Conservation (phyloP, 2,113 vertebrate genomes). For the Oreochromis aureus region DNA sequence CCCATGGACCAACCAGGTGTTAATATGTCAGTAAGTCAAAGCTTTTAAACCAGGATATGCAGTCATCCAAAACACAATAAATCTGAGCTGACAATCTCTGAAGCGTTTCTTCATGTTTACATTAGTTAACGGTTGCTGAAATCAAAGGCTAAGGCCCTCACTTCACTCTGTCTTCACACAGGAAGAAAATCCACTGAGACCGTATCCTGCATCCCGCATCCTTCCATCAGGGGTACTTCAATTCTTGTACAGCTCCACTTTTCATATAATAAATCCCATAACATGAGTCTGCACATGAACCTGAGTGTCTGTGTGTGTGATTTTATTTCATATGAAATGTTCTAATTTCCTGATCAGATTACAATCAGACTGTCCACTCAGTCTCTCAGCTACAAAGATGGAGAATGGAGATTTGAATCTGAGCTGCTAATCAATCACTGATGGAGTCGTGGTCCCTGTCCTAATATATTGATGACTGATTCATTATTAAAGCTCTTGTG, state of each 20-base stretch:
- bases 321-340: not conserved
- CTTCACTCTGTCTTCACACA: not conserved
- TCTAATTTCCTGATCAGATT: not conserved
- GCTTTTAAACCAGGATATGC: not conserved
- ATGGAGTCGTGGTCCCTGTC: not conserved
- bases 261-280: not conserved
- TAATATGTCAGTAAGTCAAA: not conserved
- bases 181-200: rapidly evolving
- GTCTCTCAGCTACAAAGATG: not conserved
- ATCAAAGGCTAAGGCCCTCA: not conserved
- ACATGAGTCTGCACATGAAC: not conserved
- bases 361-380: not conserved
- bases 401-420: not conserved
- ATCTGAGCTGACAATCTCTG: not conserved
- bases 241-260: not conserved
- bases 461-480: not conserved
- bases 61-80: not conserved
- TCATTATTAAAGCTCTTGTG: not conserved
- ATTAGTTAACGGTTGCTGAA: not conserved
- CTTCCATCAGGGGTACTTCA: not conserved
- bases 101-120: not conserved
- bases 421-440: not conserved
- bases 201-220: not conserved
- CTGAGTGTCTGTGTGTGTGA: not conserved
- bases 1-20: not conserved